These are phyloP conservation scores for Meandrina meandrites DNA, from an alignment of 92 coral and sea anemone genomes.

Conservation along the genomic window DNA sequence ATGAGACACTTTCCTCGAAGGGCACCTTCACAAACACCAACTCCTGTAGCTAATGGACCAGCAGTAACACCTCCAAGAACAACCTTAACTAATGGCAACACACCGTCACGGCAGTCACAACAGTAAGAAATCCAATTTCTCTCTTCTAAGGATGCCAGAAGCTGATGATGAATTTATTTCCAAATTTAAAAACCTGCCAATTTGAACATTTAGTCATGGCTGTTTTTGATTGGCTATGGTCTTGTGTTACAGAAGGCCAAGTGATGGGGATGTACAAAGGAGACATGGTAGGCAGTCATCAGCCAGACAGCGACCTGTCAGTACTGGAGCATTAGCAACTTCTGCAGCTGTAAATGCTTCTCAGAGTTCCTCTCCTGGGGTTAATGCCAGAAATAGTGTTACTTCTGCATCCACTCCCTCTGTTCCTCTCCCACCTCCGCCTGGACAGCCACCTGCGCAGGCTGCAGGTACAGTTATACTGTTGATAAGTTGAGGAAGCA, in stretches of 20 bases:
- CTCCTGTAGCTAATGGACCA: conserved; percentile 77
- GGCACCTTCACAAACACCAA: conserved; percentile 35
- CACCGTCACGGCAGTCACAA: conserved; percentile 24
- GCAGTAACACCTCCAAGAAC: conserved; percentile 43
- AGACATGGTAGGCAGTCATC: conserved; percentile 50
- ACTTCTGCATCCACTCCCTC: conserved; percentile 66
- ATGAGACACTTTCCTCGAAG: conserved; percentile 85
- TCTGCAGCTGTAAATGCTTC: conserved; percentile 32
- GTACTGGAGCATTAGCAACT: conserved; percentile 72
- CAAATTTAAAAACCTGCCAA: no score
- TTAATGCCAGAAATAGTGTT: conserved; percentile 53
- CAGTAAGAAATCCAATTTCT: conserved; percentile 14
- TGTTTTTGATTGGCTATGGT: background rate
- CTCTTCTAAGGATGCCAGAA: background rate
- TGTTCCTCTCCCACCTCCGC: conserved; percentile 27
- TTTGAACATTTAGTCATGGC: background rate
- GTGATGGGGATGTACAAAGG: conserved; percentile 78
- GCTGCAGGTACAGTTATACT: background rate
- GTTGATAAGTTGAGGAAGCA: no score
- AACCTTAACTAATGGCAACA: conserved; percentile 34
- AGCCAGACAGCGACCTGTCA: conserved; percentile 78
- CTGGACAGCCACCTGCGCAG: conserved; percentile 16
- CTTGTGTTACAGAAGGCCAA: conserved; percentile 30
- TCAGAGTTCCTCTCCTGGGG: conserved; percentile 45
- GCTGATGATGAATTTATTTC: background rate